A percentile compares a stretch with the other conserved stretches of the same genome.
phyloP scores from a whole-genome alignment of 2,113 vertebrate species.

The Heterochromis multidens region DNA sequence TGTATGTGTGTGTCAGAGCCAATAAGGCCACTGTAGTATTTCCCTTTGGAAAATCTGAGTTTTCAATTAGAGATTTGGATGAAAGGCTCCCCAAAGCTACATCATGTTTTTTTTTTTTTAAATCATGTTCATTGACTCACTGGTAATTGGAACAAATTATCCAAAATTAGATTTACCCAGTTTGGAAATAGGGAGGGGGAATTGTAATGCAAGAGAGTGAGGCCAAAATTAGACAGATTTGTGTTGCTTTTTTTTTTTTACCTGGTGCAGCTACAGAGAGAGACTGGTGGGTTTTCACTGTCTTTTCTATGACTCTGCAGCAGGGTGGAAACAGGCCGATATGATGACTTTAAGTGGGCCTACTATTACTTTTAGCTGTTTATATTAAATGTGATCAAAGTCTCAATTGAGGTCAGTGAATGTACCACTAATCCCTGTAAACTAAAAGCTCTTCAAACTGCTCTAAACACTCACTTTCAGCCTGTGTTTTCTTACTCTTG shows the following conservation, averaged over 20 bases:
- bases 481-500: neutral
- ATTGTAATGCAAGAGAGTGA: neutral
- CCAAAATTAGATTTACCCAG: neutral
- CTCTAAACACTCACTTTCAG: neutral
- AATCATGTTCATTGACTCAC: neutral
- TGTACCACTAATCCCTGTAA: too few species aligned
- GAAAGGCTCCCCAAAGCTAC: neutral
- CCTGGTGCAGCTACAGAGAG: neutral
- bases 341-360: neutral
- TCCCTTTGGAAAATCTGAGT: neutral
- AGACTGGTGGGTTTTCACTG: neutral
- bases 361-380: neutral
- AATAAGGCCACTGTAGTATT: neutral
- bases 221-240: neutral
- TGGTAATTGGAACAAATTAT: neutral
- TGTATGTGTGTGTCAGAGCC: neutral
- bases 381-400: too few species aligned
- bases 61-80: neutral
- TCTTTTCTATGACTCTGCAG: neutral
- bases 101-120: neutral
- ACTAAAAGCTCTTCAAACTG: too few species aligned
- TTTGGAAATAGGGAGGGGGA: neutral
- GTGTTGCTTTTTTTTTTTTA: neutral
- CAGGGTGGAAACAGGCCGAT: neutral
- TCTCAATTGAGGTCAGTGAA: too few species aligned